Percentiles rank a stretch among this genome's conserved stretches.
phyloP scores from a whole-genome alignment of 2,797 vertebrate genomes.

The Sebastes diploproa region DNA sequence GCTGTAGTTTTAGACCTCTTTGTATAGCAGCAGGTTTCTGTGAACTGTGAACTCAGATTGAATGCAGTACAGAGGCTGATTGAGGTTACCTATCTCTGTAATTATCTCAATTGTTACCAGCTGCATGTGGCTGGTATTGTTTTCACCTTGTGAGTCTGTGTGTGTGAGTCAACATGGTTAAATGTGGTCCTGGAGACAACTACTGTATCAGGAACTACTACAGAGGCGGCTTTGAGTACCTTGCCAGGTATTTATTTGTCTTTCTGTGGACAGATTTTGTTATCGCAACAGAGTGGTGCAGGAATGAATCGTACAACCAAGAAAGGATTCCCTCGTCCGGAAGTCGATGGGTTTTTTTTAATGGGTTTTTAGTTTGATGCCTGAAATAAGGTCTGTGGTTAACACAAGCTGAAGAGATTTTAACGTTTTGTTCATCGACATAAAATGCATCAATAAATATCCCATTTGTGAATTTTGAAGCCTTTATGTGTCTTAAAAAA shows the following conservation, averaged over 20 bases:
- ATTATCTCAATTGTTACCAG: too few species aligned
- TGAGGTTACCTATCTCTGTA: neutral
- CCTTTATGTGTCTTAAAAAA: too few species aligned
- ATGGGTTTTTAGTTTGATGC: too few species aligned
- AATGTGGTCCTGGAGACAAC: neutral
- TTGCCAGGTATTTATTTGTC: neutral
- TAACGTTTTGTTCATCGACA: fast-evolving
- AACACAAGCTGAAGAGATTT: too few species aligned
- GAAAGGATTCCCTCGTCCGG: too few species aligned
- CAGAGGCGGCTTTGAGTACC: neutral
- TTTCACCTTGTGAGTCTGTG: too few species aligned
- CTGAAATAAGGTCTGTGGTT: too few species aligned
- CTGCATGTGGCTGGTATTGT: too few species aligned
- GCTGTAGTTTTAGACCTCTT: neutral
- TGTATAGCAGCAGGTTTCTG: neutral
- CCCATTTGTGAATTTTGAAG: too few species aligned
- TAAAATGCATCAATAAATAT: too few species aligned
- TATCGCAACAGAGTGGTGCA: neutral
- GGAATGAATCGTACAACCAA: too few species aligned
- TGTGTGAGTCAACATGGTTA: too few species aligned
- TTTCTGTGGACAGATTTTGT: neutral
- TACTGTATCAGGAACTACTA: neutral
- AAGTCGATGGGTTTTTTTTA: fast-evolving
- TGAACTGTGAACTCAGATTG: neutral
- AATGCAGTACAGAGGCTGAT: neutral